Evolutionary conservation across 2,797 vertebrate genomes (phyloP), one percentile per base, ranked within the genome.

Genomic region (Gobio occitaniae): DNA sequence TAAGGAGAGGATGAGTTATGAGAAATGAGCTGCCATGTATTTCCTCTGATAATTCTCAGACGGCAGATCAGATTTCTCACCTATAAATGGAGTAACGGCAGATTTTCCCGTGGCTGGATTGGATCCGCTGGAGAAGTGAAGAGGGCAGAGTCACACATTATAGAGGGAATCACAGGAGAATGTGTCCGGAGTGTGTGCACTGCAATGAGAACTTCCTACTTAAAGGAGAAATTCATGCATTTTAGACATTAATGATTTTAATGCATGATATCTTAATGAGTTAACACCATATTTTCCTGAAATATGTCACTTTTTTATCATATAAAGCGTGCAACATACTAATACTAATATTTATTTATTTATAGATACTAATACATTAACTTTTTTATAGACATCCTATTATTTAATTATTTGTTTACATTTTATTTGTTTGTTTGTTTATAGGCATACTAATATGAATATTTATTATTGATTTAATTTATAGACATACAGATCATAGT

Each of bases 31-130:
- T 71, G 68, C 36, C 21, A 29, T 59, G 38, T 59, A 71, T 80
- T 80, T 80, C 65, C 78, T 80, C 78, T 44, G 79, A 81, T 81
- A 70, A 82, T 74, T 72, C 69, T 81, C 32, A 1, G 32, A 8
- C 41, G 56, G 4, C 36, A 61, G 50, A 44, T 38, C 21, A 3
- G n/a, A 32, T 74, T 74, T 82, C 69, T 74, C 80, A 48, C 54
- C 56, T 74, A 15, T 74, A 74, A 82, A 82, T 82, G 2, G 41
- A 82, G 48, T 61, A 82, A 72, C 59, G 19, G 52, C 80, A 69
- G 48, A 11, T 19, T 48, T 63, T 19, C 44, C n/a, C 54, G 36
- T 48, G 54, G 16, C 54, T 61, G 41, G 7, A 82, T 63, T 63
- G 80, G 74, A 74, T 74, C 68, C 54, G 80, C 16, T n/a, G 41